Evolutionary conservation across 2,113 vertebrate species (phyloP).

Genomic region (Lophius piscatorius): DNA sequence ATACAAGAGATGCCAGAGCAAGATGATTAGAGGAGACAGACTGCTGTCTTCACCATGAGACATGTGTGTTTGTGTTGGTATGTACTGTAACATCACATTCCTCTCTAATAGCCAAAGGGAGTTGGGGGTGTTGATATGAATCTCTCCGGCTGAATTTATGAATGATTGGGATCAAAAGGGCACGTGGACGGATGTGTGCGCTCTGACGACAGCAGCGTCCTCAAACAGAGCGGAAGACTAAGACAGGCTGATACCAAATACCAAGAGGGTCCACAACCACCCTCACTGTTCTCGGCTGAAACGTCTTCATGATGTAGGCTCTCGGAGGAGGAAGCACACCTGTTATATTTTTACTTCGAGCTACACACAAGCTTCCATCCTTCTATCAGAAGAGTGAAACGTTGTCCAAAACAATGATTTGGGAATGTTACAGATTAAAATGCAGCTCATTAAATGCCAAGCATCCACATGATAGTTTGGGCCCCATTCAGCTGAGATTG

Average conservation of each 20-base stretch:
- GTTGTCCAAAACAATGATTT: no score
- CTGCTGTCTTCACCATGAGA: conserved; percentile 11
- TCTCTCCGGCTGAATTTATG: conserved; percentile 71
- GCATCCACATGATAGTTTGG: background rate
- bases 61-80: conserved; percentile 19
- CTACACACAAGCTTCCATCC: no score
- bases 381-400: no score
- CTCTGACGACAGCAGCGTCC: conserved; percentile 26
- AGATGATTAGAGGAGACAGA: conserved; percentile 7
- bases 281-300: conserved; percentile 21
- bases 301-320: background rate
- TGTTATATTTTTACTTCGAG: background rate
- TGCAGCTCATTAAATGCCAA: conserved; percentile 1
- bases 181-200: conserved; percentile 65
- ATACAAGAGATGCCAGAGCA: conserved; percentile 1
- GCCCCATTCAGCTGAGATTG: background rate
- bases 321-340: background rate
- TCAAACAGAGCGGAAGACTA: conserved; percentile 20
- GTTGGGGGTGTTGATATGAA: conserved; percentile 50
- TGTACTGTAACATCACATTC: conserved; percentile 44
- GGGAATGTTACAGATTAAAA: no score
- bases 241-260: conserved; percentile 20
- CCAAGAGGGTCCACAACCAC: conserved; percentile 12
- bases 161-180: conserved; percentile 78
- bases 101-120: conserved; percentile 49